These are phyloP conservation scores for Amaurobius ferox DNA, from an alignment of 2,888 invertebrate species.

Conservation along the genomic window DNA sequence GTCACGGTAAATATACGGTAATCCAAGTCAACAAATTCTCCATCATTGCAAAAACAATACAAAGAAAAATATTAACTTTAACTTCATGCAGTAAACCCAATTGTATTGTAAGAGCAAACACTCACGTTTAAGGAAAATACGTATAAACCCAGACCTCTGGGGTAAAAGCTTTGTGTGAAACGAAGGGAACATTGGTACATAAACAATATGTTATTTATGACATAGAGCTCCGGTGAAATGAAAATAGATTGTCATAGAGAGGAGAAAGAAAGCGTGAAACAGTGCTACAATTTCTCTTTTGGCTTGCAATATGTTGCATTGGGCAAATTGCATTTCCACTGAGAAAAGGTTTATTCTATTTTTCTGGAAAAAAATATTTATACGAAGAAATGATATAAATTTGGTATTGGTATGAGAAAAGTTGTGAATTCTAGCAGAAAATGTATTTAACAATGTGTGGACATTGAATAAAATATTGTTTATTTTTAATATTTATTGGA, in stretches of 20 bases:
- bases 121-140: background rate
- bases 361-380: too few relatives aligned
- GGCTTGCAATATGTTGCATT: background rate
- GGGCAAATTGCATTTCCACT: background rate
- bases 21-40: too few relatives aligned
- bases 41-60: too few relatives aligned
- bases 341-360: background rate
- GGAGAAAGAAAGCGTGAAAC: background rate
- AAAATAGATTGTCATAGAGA: background rate
- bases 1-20: too few relatives aligned
- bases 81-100: background rate
- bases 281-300: background rate
- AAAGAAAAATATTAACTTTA: background rate
- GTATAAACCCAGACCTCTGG: background rate
- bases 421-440: too few relatives aligned
- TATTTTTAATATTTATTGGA: too few relatives aligned
- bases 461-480: too few relatives aligned
- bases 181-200: background rate
- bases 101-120: background rate
- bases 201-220: slow-evolving; percentile 8
- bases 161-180: background rate
- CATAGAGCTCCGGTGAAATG: background rate
- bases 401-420: too few relatives aligned
- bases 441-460: too few relatives aligned
- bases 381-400: too few relatives aligned